Evolutionary conservation across 2,797 vertebrate genomes (phyloP), one percentile per base, ranked within the genome.

Genomic region (Notolabrus celidotus): DNA sequence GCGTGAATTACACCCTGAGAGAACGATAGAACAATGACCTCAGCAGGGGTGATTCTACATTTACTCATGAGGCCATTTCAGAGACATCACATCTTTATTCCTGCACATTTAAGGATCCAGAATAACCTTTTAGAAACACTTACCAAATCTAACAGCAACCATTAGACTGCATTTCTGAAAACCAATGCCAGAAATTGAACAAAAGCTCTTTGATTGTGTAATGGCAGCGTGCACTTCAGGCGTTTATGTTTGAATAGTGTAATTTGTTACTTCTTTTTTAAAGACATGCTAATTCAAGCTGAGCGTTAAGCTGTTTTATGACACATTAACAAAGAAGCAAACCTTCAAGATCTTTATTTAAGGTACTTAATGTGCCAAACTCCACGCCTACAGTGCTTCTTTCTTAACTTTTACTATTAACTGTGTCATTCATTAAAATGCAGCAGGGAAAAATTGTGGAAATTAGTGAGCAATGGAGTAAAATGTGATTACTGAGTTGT

Each of bases 251-350:
- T 52, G 16, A 36, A 62, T 22, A 7, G 23, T 15, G 14, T 16
- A 11, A 50, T 36, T 51, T 31, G n/a, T 42, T 46, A 19, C 11
- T 39, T 25, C 3, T 19, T 5, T 47, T 61, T 60, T 1, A 17
- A n/a, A 38, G 16, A 46, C 3, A 16, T 39, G 53, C 19, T 20
- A 54, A 19, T 46, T 49, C 17, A 49, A 7, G 17, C 41, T 27
- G 5, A 36, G 19, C 39, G 38, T 50, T 16, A 17, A 7, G 10
- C 16, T 27, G n/a, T 71, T 75, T 60, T 41, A 34, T 52, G 31
- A 56, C 27, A 61, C 56, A 3, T 20, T 15, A 67, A 59, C 52
- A 67, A 65, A 51, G 15, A 55, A 29, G 20, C 49, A 25, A 20
- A 20, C 19, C 15, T 6, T 49, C 31, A 34, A 11, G 9, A 12